Percentiles rank a stretch among this genome's conserved stretches.
Evolutionary conservation across 2,113 vertebrate genomes (phyloP).

Genomic region (Hemiscyllium ocellatum): DNA sequence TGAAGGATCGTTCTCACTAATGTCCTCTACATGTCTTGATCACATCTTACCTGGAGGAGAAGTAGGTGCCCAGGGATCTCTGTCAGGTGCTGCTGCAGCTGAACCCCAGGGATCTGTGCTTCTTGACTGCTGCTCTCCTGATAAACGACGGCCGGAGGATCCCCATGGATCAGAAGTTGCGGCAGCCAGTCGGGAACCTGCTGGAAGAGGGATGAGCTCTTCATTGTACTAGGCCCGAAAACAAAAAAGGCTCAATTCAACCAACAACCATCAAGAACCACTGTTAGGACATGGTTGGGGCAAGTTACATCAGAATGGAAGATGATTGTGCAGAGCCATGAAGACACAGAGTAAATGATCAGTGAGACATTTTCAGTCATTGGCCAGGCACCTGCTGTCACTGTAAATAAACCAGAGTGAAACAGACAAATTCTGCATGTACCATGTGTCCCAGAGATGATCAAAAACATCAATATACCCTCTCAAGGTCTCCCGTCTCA

Average conservation of each 20-base stretch:
- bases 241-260: not conserved
- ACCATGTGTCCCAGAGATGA: too few relatives aligned
- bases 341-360: not conserved
- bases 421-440: not conserved
- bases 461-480: not conserved
- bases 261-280: too few relatives aligned
- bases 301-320: not conserved
- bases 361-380: not conserved
- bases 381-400: too few relatives aligned
- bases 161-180: conserved; percentile 80
- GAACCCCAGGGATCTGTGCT: conserved; percentile 56
- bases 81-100: not conserved
- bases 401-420: not conserved
- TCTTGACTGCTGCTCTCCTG: conserved; percentile 60
- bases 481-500: not conserved
- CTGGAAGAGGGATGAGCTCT: not conserved
- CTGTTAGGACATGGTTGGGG: not conserved
- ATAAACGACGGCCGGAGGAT: conserved; percentile 50
- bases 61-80: conserved; percentile 66
- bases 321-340: not conserved
- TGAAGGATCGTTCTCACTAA: not conserved
- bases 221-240: conserved; percentile 48
- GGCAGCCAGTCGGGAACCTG: conserved; percentile 19
- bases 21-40: not conserved
- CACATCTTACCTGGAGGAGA: conserved; percentile 49